phyloP scores from a whole-genome alignment of 1,140 invertebrate genomes.

The Lethrus apterus region DNA sequence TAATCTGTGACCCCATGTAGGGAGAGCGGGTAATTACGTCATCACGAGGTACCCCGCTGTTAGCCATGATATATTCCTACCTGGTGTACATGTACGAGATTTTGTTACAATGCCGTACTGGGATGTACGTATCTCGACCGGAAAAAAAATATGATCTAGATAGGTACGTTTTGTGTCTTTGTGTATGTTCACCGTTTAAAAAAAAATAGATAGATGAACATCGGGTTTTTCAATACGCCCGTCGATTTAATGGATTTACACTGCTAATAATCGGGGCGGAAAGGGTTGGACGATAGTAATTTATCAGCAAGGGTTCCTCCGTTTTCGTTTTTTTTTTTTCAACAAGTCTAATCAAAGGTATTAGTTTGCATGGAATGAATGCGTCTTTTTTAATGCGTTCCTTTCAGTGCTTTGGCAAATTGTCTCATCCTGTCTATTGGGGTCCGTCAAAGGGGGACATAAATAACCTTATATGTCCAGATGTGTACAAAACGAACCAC shows the following conservation, averaged over 20 bases:
- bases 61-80: slow-evolving; percentile 28
- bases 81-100: slow-evolving; percentile 23
- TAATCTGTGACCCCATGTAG: slow-evolving; percentile 28
- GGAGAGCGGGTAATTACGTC: slow-evolving; percentile 33
- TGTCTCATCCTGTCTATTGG: slow-evolving; percentile 7
- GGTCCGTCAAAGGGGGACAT: slow-evolving; percentile 23
- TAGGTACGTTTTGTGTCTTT: slow-evolving; percentile 4
- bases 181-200: background rate
- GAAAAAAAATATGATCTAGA: slow-evolving; percentile 9
- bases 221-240: slow-evolving; percentile 2
- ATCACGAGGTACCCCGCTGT: slow-evolving; percentile 26
- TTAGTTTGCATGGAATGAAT: too few species aligned
- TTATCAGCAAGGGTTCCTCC: slow-evolving; percentile 6
- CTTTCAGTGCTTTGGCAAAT: too few species aligned
- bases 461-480: slow-evolving; percentile 27
- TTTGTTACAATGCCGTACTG: slow-evolving; percentile 25
- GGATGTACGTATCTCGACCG: background rate
- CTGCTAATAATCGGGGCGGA: slow-evolving; percentile 5
- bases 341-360: too few species aligned
- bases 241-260: background rate
- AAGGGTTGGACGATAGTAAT: slow-evolving; percentile 6
- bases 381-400: too few species aligned
- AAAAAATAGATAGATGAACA: slow-evolving; percentile 2
- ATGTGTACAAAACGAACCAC: slow-evolving; percentile 22
- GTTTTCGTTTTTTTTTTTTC: too few species aligned